A percentile compares a stretch with the other conserved stretches of the same genome.
These are phyloP conservation scores for Eucriotettix oculatus DNA, from an alignment of 2,888 invertebrate genomes.

Conservation along the genomic window DNA sequence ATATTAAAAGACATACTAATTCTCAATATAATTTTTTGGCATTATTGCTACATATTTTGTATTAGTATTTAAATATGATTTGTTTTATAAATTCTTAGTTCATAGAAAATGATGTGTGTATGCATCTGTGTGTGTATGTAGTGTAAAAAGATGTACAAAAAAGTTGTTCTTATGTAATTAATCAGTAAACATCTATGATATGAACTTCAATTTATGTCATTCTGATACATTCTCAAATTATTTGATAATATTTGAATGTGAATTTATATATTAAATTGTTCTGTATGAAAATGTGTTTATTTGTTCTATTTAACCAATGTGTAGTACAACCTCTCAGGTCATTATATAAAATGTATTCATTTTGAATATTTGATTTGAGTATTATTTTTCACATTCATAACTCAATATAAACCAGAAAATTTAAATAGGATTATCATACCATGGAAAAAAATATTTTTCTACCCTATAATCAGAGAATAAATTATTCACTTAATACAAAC, in stretches of 20 bases:
- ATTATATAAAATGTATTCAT: too few species aligned
- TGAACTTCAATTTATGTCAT: too few species aligned
- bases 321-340: too few species aligned
- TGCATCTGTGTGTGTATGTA: neutral
- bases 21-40: neutral
- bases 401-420: too few species aligned
- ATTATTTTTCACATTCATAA: too few species aligned
- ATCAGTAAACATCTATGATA: neutral
- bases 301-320: neutral
- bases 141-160: neutral
- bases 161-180: neutral
- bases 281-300: neutral
- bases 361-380: too few species aligned
- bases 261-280: neutral
- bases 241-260: neutral
- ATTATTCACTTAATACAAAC: too few species aligned
- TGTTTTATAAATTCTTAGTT: neutral
- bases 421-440: too few species aligned
- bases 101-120: neutral
- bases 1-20: neutral
- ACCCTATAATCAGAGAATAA: too few species aligned
- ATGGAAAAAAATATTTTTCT: too few species aligned
- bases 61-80: neutral
- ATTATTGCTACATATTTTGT: neutral
- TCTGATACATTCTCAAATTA: neutral